These are phyloP conservation scores for Cyclura pinguis DNA, from an alignment of 2,797 vertebrate species.

Conservation along the genomic window DNA sequence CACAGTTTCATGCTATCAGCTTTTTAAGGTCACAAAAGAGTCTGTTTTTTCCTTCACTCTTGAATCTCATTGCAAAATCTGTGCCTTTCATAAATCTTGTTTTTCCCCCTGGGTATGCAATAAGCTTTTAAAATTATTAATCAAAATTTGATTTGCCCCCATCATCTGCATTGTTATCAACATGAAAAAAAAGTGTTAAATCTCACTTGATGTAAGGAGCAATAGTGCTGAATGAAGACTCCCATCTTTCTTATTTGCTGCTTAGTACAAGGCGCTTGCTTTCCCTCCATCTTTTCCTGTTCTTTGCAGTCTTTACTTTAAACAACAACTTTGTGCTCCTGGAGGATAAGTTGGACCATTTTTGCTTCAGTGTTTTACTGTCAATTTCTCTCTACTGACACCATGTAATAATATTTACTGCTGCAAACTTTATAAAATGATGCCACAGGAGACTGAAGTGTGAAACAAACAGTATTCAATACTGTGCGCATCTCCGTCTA, in stretches of 20 bases:
- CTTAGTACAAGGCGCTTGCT: neutral
- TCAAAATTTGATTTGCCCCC: neutral
- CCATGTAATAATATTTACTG: constrained; percentile 21
- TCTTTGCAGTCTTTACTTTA: constrained; percentile 9
- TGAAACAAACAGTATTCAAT: constrained; percentile 15
- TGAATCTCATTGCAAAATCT: neutral
- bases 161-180: neutral
- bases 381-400: constrained; percentile 18
- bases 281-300: neutral
- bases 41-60: neutral
- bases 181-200: neutral
- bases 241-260: neutral
- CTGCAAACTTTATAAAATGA: constrained; percentile 13
- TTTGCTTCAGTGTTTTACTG: constrained; percentile 10
- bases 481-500: neutral
- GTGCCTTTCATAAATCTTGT: constrained; percentile 7
- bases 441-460: constrained; percentile 19
- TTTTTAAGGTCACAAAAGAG: neutral
- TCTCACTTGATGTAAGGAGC: neutral
- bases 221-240: neutral
- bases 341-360: constrained; percentile 1
- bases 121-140: constrained; percentile 13
- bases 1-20: neutral
- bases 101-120: neutral
- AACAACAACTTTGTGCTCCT: neutral